Conservation (phyloP, 2,113 vertebrate species). For the Ceuthmochares aereus region DNA sequence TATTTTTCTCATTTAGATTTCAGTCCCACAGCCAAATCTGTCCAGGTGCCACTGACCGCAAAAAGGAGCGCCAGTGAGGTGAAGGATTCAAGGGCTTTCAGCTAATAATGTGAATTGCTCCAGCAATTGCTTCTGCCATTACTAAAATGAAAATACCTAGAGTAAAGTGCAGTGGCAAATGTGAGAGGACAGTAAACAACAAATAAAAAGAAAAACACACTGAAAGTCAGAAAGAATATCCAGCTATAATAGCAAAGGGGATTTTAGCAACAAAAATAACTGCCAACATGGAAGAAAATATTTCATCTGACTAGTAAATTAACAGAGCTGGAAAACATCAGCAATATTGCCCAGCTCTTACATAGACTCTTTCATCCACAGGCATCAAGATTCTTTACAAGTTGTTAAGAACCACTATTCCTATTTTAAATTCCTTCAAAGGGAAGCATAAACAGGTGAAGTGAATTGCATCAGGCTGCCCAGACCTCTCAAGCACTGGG, state of each 20-base stretch:
- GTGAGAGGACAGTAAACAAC: neutral
- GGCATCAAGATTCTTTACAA: neutral
- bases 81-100: constrained; percentile 1
- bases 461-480: neutral
- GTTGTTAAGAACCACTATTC: neutral
- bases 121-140: neutral
- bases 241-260: constrained; percentile 18
- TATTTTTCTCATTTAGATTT: neutral
- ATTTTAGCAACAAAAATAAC: constrained; percentile 57
- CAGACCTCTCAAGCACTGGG: neutral
- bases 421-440: neutral
- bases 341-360: neutral
- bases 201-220: neutral
- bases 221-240: neutral
- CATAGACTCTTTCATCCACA: neutral
- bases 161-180: neutral
- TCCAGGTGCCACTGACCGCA: neutral
- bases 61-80: neutral
- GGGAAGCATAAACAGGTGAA: neutral
- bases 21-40: neutral
- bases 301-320: constrained; percentile 16
- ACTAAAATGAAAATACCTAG: neutral
- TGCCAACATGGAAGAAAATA: neutral
- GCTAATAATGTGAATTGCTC: neutral
- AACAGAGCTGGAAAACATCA: neutral